Percentiles rank a stretch among this genome's conserved stretches.
Evolutionary conservation across 2,888 invertebrate species (phyloP).

Genomic region (Leuctra nigra): DNA sequence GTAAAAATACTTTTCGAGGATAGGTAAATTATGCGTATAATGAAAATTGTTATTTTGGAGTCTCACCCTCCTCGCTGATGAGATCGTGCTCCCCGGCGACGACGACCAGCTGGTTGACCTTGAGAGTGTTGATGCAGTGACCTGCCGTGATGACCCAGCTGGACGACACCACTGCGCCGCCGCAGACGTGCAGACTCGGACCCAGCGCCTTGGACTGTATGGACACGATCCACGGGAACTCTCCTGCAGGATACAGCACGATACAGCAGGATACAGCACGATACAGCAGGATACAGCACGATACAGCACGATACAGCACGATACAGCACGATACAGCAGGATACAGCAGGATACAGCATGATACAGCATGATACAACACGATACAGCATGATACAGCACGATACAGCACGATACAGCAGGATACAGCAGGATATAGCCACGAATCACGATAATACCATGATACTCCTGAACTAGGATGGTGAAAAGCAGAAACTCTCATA

Average conservation of each 20-base stretch:
- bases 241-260: conserved; percentile 28
- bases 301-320: no score
- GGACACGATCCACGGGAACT: conserved; percentile 37
- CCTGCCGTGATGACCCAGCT: conserved; percentile 35
- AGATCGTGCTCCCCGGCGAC: conserved; percentile 37
- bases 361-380: no score
- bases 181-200: conserved; percentile 33
- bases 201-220: conserved; percentile 32
- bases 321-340: no score
- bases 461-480: no score
- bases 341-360: no score
- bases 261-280: not conserved
- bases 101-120: conserved; percentile 30
- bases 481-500: no score
- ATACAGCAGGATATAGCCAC: no score
- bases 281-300: not conserved
- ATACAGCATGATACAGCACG: no score
- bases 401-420: no score
- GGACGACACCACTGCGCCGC: conserved; percentile 33
- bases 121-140: conserved; percentile 34
- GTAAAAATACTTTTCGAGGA: no score
- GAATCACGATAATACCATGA: no score
- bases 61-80: conserved; percentile 34
- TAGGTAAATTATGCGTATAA: no score
- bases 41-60: not conserved